Evolutionary conservation across 1,140 invertebrate genomes (phyloP), one percentile per base, ranked within the genome.

Genomic region (Papilio dardanus): DNA sequence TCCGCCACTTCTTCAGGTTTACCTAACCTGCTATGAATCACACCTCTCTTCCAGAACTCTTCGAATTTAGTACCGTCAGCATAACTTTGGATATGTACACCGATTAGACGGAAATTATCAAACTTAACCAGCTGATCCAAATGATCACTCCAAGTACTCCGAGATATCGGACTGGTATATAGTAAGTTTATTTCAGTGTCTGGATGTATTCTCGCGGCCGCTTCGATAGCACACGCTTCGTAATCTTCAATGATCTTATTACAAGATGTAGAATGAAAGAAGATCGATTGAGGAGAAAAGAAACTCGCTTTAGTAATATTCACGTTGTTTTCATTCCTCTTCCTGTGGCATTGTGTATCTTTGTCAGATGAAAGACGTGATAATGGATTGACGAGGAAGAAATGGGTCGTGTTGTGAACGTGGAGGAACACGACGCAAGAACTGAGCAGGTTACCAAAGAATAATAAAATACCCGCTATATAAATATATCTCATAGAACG

Each of bases 401-500:
- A 73, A 10, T 58, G 46, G 4, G 71, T 73, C 1, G 71, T 73
- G 19, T 73, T 50, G 8, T 40, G 28, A 14, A 73, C 30, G 50
- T 73, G 46, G 6, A 73, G 46, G 50, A 73, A 73, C 1, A 73
- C 71, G 16, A 73, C n/a, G n/a, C 71, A 73, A 0, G 69, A 71
- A 33, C 42, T 50, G 3, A 73, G 46, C 28, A 73, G 35, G 71
- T 73, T 54, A 21, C 71, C 71, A 16, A 73, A 1, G 19, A 73
- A 35, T 3, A 73, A 33, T 2, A 73, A 54, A 1, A 73, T 54
- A 14, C 28, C 71, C 16, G 71, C 71, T 1, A 37, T 5, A n/a
- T 73, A 73, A 54, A 73, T 58, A 37, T 73, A 73, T 73, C 24
- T 50, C 6, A 73, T 16, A n/a, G 71, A 54, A n/a, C 31, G 58